Conservation (phyloP, 2,888 invertebrate genomes). For the Fabriciana adippe region DNA sequence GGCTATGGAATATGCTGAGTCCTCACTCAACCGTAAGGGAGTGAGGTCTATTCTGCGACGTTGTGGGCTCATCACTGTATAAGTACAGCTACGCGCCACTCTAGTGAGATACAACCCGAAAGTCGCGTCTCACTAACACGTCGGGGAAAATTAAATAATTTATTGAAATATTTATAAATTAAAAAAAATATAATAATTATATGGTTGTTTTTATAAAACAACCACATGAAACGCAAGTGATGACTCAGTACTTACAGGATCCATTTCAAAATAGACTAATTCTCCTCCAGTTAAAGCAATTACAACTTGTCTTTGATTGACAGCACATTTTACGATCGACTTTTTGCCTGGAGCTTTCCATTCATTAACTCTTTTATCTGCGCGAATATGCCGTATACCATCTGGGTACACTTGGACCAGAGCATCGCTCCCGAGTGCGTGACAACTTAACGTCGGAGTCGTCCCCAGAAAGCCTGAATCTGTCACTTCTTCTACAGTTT, state of each 20-base stretch:
- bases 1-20: slow-evolving; percentile 89
- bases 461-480: slow-evolving; percentile 99
- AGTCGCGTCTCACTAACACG: slow-evolving; percentile 61
- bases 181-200: background rate
- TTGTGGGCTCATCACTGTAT: slow-evolving; percentile 81
- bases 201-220: background rate
- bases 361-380: slow-evolving; percentile 98
- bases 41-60: slow-evolving; percentile 84
- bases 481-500: slow-evolving; percentile 99
- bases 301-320: slow-evolving; percentile 98
- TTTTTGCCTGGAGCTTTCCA: slow-evolving; percentile 99
- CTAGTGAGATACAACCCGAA: slow-evolving; percentile 56
- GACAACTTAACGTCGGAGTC: slow-evolving; percentile 98
- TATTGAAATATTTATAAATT: background rate
- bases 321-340: slow-evolving; percentile 98
- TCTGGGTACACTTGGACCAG: slow-evolving; percentile 99
- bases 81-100: slow-evolving; percentile 78
- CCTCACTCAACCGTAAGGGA: slow-evolving; percentile 79
- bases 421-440: slow-evolving; percentile 98
- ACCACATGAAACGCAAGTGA: background rate
- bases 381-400: slow-evolving; percentile 98
- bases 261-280: slow-evolving; percentile 99
- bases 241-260: slow-evolving; percentile 88
- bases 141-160: slow-evolving; percentile 47
- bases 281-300: slow-evolving; percentile 98